phyloP scores from a whole-genome alignment of 2,888 invertebrate species.

The Macrophya annulata region DNA sequence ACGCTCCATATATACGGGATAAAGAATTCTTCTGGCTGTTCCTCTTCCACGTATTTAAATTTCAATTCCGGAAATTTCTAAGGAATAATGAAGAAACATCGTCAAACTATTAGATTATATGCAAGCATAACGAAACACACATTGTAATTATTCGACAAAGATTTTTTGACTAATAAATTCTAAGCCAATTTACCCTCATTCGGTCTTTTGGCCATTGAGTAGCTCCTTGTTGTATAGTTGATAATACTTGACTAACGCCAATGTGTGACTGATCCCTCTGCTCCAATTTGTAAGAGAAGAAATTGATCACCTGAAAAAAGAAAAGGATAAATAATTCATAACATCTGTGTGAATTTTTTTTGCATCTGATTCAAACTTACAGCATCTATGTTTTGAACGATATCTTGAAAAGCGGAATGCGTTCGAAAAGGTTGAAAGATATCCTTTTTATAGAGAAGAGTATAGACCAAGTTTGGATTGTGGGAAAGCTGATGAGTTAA shows the following conservation, averaged over 20 bases:
- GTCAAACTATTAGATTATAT: background rate
- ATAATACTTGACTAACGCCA: constrained; percentile 93
- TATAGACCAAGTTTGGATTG: constrained; percentile 96
- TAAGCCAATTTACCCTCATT: constrained; percentile 85
- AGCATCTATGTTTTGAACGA: constrained; percentile 97
- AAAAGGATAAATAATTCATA: constrained; percentile 25
- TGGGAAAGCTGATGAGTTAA: constrained; percentile 93
- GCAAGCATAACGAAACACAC: background rate
- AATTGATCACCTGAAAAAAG: constrained; percentile 83
- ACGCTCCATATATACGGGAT: constrained; percentile 99
- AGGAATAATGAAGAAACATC: background rate
- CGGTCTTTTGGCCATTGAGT: constrained; percentile 97
- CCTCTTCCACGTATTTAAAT: constrained; percentile 99
- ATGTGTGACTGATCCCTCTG: constrained; percentile 83
- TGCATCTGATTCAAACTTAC: constrained; percentile 80
- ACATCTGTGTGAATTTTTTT: constrained; percentile 9
- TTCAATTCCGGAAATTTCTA: constrained; percentile 99
- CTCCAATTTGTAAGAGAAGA: constrained; percentile 86
- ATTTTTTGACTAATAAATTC: constrained; percentile 34
- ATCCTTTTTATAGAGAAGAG: constrained; percentile 95
- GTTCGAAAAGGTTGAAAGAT: constrained; percentile 93
- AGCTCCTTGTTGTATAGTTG: constrained; percentile 94
- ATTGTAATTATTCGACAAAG: background rate
- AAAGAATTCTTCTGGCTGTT: constrained; percentile 99
- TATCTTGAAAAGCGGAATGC: constrained; percentile 95